Evolutionary conservation across 2,888 invertebrate species (phyloP), one percentile per base, ranked within the genome.

Genomic region (Dolichopus griseipennis): DNA sequence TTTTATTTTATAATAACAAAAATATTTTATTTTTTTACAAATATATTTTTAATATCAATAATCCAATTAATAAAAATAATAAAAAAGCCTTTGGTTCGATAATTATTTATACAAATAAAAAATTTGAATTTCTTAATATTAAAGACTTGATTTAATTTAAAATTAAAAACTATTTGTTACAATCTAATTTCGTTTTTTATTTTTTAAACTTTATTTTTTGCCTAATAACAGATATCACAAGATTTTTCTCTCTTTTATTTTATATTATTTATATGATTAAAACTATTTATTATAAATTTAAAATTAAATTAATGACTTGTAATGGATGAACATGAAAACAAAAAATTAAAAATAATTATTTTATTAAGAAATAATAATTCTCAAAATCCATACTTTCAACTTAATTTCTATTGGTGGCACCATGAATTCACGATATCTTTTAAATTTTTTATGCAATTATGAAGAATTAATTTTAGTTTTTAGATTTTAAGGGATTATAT

Each of bases 351-450:
- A 20, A 21, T 8, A 61, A 61, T 7, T n/a, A 61, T n/a, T 62
- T 61, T 61, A n/a, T 61, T 61, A 20, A 62, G 9, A 22, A 62
- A 22, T 12, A 62, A 62, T 61, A 22, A 62, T 62, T 61, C 1
- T 61, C 1, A 12, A 61, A 61, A 61, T 61, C 27, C 20, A 20
- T 61, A 61, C 20, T 5, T 61, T 20, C 61, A 61, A 27, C 21
- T 22, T 62, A 22, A 22, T 68, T 27, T 68, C 15, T 21, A 21
- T 64, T 64, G 20, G 21, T 80, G 80, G 80, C 80, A 80, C 79
- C 78, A 77, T 79, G 80, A 80, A 80, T 80, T 79, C 80, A 80
- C 79, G 78, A 64, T 64, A 52, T 37, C 2, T 52, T 15, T 2
- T 52, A 18, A 18, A 41, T 15, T 12, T 52, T 52, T 52, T 52